Evolutionary conservation across 2,113 vertebrate species (phyloP).

Genomic region (Coreoperca whiteheadi): DNA sequence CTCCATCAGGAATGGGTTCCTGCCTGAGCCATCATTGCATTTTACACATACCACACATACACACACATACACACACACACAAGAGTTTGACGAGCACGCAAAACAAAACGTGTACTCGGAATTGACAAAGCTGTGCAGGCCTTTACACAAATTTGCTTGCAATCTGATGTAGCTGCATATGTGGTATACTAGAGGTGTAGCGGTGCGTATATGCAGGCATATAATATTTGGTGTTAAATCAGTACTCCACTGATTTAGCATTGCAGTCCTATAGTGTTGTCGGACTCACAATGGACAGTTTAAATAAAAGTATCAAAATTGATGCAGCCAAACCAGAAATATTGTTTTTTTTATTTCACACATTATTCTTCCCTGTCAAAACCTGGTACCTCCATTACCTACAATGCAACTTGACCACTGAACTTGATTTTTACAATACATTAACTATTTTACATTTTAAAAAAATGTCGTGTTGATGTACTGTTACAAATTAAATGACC

Average conservation of each 20-base stretch:
- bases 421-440: too few relatives aligned
- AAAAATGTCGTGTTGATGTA: too few relatives aligned
- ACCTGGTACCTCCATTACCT: background rate
- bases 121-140: slow-evolving; percentile 9
- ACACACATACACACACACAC: slow-evolving; percentile 10
- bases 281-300: background rate
- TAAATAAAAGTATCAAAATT: background rate
- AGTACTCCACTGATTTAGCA: background rate
- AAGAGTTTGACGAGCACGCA: background rate
- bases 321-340: background rate
- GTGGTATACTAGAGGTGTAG: background rate
- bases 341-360: background rate
- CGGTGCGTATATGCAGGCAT: background rate
- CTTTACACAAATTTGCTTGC: slow-evolving; percentile 13
- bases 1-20: slow-evolving; percentile 59
- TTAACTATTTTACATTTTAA: too few relatives aligned
- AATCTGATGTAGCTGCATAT: background rate
- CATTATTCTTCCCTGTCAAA: background rate
- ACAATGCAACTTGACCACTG: background rate
- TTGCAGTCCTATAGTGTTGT: background rate
- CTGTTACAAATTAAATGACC: background rate
- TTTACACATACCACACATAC: slow-evolving; percentile 14
- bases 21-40: slow-evolving; percentile 29
- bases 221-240: background rate
- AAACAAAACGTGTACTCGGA: slow-evolving; percentile 9